These are phyloP conservation scores for Pelvicachromis taeniatus DNA, from an alignment of 2,113 vertebrate species.

Conservation along the genomic window DNA sequence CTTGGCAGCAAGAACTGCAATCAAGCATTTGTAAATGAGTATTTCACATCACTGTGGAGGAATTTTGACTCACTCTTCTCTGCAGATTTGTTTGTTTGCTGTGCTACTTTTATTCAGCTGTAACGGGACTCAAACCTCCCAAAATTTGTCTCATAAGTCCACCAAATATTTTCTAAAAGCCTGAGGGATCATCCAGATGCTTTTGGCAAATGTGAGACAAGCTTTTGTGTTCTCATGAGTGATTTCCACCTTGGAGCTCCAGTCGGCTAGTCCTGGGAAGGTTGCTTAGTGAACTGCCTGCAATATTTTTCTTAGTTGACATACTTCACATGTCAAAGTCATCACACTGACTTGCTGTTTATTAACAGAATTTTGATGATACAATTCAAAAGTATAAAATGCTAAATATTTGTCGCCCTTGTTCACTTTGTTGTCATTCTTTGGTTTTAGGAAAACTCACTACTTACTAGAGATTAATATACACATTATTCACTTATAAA, in stretches of 20 bases:
- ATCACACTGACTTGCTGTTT: not conserved
- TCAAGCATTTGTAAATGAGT: not conserved
- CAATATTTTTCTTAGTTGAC: not conserved
- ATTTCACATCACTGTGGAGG: not conserved
- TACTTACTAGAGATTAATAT: accelerated
- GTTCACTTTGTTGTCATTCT: not conserved
- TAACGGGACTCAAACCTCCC: too few species aligned
- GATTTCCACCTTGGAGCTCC: not conserved
- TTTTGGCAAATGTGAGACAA: not conserved
- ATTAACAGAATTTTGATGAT: not conserved
- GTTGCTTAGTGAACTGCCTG: not conserved
- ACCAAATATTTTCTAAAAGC: too few species aligned
- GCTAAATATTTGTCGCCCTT: not conserved
- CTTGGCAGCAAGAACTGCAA: not conserved
- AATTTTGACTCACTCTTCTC: not conserved
- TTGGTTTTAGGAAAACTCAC: not conserved
- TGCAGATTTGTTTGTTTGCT: not conserved
- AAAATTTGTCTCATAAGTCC: too few species aligned
- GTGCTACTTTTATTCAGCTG: not conserved
- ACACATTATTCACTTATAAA: not conserved
- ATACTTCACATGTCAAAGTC: not conserved
- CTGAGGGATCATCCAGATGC: not conserved
- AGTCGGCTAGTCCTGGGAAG: not conserved
- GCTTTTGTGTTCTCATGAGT: not conserved
- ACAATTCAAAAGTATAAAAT: not conserved